A percentile compares a stretch with the other conserved stretches of the same genome.
These are phyloP conservation scores for Tachina fera DNA, from an alignment of 2,888 invertebrate species.

Conservation along the genomic window DNA sequence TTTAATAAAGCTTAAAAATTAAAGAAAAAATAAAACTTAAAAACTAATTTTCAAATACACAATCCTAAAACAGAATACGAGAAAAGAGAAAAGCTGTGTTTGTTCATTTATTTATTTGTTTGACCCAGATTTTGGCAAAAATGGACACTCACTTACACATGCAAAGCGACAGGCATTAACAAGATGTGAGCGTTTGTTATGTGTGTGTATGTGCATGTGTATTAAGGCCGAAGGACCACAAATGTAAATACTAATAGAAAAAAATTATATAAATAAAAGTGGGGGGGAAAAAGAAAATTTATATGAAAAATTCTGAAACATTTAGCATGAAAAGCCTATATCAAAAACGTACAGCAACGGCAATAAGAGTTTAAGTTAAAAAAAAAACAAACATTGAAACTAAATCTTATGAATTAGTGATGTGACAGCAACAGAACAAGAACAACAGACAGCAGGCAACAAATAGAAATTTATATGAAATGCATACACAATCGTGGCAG, in stretches of 20 bases:
- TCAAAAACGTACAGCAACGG: slow-evolving; percentile 30
- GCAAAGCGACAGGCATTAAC: background rate
- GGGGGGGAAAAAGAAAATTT: slow-evolving; percentile 39
- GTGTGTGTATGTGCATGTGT: slow-evolving; percentile 12
- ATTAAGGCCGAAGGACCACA: slow-evolving; percentile 65
- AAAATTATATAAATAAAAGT: slow-evolving; percentile 62
- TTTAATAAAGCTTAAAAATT: slow-evolving; percentile 58
- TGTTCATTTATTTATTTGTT: slow-evolving; percentile 67
- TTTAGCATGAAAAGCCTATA: slow-evolving; percentile 57
- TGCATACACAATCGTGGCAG: background rate
- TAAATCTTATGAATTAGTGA: slow-evolving; percentile 71
- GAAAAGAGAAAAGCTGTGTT: slow-evolving; percentile 20
- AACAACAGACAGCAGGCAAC: slow-evolving; percentile 48
- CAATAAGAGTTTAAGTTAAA: background rate
- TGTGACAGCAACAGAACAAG: slow-evolving; percentile 68
- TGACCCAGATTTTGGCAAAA: slow-evolving; percentile 66
- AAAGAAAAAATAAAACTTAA: slow-evolving; percentile 20
- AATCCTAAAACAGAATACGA: slow-evolving; percentile 22
- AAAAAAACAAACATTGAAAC: slow-evolving; percentile 24
- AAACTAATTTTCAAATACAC: slow-evolving; percentile 47
- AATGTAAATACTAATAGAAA: slow-evolving; percentile 68
- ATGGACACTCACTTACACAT: slow-evolving; percentile 39
- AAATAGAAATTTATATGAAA: slow-evolving; percentile 43
- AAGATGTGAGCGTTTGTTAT: background rate
- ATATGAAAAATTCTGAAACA: slow-evolving; percentile 56